Percentiles rank a stretch among this genome's conserved stretches.
Conservation (phyloP, 2,113 vertebrate genomes). For the Elachura formosa region DNA sequence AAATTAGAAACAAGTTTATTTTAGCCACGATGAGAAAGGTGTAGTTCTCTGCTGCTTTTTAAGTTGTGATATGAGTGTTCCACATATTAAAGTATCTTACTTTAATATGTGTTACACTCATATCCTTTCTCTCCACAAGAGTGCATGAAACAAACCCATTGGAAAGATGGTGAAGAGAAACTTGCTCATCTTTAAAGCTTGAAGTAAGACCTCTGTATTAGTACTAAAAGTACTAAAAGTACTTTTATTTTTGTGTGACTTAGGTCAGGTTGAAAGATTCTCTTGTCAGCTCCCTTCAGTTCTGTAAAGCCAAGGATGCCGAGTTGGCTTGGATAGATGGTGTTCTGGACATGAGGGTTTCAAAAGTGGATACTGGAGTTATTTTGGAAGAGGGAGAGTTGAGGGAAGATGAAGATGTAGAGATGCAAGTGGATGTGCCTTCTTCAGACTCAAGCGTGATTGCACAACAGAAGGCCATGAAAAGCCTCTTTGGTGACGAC, state of each 20-base stretch:
- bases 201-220: neutral
- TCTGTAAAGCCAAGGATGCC: conserved; percentile 95
- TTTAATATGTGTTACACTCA: too few species aligned
- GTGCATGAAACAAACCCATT: neutral
- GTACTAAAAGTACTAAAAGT: too few species aligned
- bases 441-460: conserved; percentile 76
- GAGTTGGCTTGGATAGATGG: conserved; percentile 98
- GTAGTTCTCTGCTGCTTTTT: neutral
- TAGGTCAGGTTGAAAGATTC: conserved; percentile 98
- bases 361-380: conserved; percentile 95
- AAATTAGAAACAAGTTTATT: neutral
- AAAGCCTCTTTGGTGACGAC: conserved; percentile 91
- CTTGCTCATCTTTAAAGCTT: neutral
- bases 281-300: conserved; percentile 95
- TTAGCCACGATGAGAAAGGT: neutral
- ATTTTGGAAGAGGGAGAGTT: conserved; percentile 88
- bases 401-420: conserved; percentile 85
- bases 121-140: neutral
- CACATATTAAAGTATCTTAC: neutral
- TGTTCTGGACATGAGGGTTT: conserved; percentile 95
- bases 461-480: conserved; percentile 89
- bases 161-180: neutral
- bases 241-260: neutral
- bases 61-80: neutral
- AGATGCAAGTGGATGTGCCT: conserved; percentile 81